Conservation (phyloP, 2,113 vertebrate genomes). For the Glareola pratincola region DNA sequence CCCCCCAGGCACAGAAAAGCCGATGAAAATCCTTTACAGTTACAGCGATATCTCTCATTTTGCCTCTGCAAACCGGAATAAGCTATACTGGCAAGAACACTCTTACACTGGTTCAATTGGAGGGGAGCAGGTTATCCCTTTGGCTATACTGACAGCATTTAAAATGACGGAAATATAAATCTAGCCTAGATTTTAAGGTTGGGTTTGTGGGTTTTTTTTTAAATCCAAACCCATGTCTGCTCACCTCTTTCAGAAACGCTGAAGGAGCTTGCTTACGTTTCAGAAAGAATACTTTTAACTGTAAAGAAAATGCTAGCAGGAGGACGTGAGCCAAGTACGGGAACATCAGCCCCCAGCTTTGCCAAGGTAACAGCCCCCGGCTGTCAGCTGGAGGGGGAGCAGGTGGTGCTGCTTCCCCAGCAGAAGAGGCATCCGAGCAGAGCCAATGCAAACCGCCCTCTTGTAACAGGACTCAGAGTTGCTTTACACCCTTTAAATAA, state of each 20-base stretch:
- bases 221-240: accelerated
- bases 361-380: neutral
- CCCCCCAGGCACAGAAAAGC: neutral
- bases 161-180: accelerated
- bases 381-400: slow-evolving; percentile 31
- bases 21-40: neutral
- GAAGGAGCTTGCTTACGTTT: neutral
- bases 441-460: neutral
- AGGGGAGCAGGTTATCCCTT: neutral
- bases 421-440: neutral
- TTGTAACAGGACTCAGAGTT: neutral
- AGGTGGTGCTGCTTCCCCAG: slow-evolving; percentile 30
- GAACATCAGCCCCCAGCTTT: neutral
- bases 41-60: neutral
- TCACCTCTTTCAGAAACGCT: neutral
- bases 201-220: neutral
- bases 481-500: neutral
- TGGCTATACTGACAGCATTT: accelerated
- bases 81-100: neutral
- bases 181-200: neutral
- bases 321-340: neutral
- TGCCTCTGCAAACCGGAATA: neutral
- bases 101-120: neutral
- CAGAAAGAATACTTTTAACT: neutral
- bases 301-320: neutral